A percentile compares a stretch with the other conserved stretches of the same genome.
Evolutionary conservation across 2,113 vertebrate genomes (phyloP).

Genomic region (Limnothrissa miodon): DNA sequence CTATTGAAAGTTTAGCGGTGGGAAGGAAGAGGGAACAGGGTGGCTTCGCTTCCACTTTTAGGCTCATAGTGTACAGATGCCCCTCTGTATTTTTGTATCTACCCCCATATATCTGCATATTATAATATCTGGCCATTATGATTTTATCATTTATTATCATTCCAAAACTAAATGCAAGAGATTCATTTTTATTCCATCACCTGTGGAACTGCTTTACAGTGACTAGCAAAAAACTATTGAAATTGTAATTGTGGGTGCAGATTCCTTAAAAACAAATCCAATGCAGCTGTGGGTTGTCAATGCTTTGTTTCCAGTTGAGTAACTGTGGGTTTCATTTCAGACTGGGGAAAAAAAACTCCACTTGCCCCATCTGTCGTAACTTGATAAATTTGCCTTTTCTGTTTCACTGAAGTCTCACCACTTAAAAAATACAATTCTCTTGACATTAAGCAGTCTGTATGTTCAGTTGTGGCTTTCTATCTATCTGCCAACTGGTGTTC

Average conservation of each 20-base stretch:
- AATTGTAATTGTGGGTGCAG: background rate
- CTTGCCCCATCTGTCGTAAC: slow-evolving; percentile 18
- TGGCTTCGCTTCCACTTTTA: background rate
- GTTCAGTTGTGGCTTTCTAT: slow-evolving; percentile 53
- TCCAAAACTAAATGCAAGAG: background rate
- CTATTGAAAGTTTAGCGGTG: slow-evolving; percentile 21
- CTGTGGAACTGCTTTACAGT: background rate
- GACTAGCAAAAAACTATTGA: background rate
- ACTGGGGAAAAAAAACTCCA: slow-evolving; percentile 28
- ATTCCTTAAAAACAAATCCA: background rate
- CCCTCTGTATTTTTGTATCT: background rate
- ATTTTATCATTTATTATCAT: background rate
- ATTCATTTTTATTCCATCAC: background rate
- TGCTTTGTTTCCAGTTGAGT: slow-evolving; percentile 33
- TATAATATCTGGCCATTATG: background rate
- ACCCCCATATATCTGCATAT: background rate
- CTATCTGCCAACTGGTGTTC: slow-evolving; percentile 53
- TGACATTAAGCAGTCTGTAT: slow-evolving; percentile 45
- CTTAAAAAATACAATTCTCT: slow-evolving; percentile 46
- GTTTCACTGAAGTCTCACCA: slow-evolving; percentile 30
- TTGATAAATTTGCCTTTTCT: slow-evolving; percentile 7
- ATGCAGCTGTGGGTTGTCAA: slow-evolving; percentile 14
- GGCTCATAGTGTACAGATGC: background rate
- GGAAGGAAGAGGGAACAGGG: background rate
- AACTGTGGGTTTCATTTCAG: slow-evolving; percentile 33